These are phyloP conservation scores for Astur gentilis DNA, from an alignment of 2,113 vertebrate species.

Conservation along the genomic window DNA sequence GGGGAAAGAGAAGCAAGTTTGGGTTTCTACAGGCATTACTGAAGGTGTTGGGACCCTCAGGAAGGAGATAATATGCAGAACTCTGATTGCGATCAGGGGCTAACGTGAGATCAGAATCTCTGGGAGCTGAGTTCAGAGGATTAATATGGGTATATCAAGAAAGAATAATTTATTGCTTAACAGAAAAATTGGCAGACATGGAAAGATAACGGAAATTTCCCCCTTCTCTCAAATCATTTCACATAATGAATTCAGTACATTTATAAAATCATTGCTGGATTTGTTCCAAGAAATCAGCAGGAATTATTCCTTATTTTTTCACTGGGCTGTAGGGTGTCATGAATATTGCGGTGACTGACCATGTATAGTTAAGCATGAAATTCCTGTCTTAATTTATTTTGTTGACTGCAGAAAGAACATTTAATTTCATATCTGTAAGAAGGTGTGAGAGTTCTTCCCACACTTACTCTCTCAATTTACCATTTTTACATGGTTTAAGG, in stretches of 20 bases:
- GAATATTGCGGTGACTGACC: background rate
- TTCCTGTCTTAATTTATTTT: background rate
- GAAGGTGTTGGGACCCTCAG: background rate
- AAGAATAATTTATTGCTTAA: background rate
- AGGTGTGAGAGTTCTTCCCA: background rate
- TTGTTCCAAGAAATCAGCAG: background rate
- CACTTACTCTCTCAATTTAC: background rate
- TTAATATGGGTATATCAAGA: background rate
- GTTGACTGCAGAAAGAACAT: background rate
- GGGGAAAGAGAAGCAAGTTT: background rate
- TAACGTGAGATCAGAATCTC: background rate
- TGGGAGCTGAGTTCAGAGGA: background rate
- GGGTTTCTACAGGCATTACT: background rate
- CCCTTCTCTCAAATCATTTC: background rate
- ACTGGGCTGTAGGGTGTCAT: background rate
- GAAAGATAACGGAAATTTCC: background rate
- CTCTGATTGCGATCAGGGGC: background rate
- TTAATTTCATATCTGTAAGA: background rate
- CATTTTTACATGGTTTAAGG: background rate
- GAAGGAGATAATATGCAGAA: background rate
- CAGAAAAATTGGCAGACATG: background rate
- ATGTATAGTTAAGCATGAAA: background rate
- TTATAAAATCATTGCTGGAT: background rate
- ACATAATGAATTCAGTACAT: background rate
- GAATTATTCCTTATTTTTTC: background rate